Conservation (phyloP, 2,113 vertebrate species). For the Cranoglanis bouderius region DNA sequence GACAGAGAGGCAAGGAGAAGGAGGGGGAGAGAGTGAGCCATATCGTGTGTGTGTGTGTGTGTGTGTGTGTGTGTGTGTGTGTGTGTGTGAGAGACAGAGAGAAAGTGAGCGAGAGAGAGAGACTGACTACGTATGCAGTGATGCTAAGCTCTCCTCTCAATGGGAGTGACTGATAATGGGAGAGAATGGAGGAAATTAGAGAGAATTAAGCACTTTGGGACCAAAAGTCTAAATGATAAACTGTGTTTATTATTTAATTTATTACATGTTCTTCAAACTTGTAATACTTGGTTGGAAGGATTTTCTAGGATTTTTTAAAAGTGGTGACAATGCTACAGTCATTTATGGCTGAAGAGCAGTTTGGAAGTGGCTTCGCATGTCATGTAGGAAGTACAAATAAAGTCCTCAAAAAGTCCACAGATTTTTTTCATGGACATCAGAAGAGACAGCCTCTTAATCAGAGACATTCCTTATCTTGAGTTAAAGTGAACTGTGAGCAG, state of each 20-base stretch:
- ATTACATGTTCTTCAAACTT: neutral
- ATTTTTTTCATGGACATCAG: neutral
- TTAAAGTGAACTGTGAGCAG: neutral
- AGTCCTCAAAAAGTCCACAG: neutral
- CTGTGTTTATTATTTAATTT: neutral
- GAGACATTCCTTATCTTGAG: neutral
- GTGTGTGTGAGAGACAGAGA: neutral
- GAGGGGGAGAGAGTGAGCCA: neutral
- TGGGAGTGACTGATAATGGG: neutral
- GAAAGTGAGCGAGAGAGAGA: constrained; percentile 8
- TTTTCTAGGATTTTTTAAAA: neutral
- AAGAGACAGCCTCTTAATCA: neutral
- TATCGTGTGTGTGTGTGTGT: neutral
- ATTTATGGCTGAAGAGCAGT: neutral
- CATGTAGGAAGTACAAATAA: neutral
- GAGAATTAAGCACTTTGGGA: neutral
- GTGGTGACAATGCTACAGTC: neutral
- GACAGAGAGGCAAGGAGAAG: constrained; percentile 1
- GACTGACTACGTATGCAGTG: constrained; percentile 8
- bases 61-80: too few relatives aligned
- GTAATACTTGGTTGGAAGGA: neutral
- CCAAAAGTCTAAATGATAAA: neutral
- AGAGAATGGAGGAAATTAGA: neutral
- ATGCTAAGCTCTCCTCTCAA: neutral
- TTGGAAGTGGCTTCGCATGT: neutral